Conservation (phyloP, 1,140 invertebrate species). For the Papilio glaucus region DNA sequence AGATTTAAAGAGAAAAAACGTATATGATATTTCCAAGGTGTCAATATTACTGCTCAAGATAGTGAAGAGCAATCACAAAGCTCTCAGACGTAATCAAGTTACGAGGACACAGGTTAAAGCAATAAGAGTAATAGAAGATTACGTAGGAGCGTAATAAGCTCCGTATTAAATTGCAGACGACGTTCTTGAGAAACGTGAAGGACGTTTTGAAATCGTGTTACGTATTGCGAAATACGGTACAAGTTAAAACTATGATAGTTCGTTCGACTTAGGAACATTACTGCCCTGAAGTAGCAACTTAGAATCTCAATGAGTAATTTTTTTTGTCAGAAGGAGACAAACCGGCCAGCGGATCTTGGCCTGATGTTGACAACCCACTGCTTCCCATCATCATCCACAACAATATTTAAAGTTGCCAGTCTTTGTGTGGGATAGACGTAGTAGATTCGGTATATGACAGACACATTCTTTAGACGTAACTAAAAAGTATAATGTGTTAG, state of each 20-base stretch:
- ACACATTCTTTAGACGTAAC: not conserved
- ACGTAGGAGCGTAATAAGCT: conserved; percentile 9
- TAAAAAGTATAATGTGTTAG: too few relatives aligned
- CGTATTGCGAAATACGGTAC: not conserved
- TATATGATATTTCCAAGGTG: not conserved
- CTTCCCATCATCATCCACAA: not conserved
- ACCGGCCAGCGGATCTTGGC: too few relatives aligned
- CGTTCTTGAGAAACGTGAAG: not conserved
- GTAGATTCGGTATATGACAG: not conserved
- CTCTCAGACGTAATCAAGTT: conserved; percentile 9
- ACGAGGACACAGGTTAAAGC: conserved; percentile 1
- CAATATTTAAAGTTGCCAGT: not conserved
- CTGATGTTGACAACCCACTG: too few relatives aligned
- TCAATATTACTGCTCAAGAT: not conserved
- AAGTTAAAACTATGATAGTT: not conserved
- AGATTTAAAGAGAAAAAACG: not conserved
- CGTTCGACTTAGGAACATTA: too few relatives aligned
- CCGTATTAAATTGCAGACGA: conserved; percentile 9
- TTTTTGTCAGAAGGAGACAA: too few relatives aligned
- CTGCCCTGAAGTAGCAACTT: not conserved
- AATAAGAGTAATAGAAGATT: conserved; percentile 18
- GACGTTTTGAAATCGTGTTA: not conserved
- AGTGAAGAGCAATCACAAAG: conserved; percentile 2
- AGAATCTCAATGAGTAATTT: too few relatives aligned
- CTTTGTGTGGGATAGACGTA: not conserved